These are phyloP conservation scores for Ptycholaimellus sp. DNA, from an alignment of 2,888 invertebrate genomes.

Conservation along the genomic window DNA sequence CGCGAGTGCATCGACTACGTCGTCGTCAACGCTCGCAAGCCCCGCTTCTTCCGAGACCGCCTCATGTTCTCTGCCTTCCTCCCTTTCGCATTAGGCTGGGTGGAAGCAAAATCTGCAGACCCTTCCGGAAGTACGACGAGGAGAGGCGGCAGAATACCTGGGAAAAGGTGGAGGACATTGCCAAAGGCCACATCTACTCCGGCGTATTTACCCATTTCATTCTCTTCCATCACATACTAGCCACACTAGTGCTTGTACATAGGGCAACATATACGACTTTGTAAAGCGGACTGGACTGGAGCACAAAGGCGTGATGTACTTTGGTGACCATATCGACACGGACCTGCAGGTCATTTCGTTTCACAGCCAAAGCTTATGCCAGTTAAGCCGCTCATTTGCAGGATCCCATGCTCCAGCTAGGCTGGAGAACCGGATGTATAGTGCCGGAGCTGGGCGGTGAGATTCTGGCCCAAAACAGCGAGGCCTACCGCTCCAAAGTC, in stretches of 20 bases:
- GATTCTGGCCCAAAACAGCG: conserved; percentile 58
- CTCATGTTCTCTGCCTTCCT: conserved; percentile 7
- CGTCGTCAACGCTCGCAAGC: conserved; percentile 79
- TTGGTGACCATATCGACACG: conserved; percentile 90
- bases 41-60: conserved; percentile 53
- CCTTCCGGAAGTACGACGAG: conserved; percentile 63
- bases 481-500: conserved; percentile 48
- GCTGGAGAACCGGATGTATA: conserved; percentile 91
- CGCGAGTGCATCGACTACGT: conserved; percentile 70
- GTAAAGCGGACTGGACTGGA: conserved; percentile 75
- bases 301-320: conserved; percentile 74
- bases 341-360: conserved; percentile 51
- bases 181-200: conserved; percentile 69
- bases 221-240: neutral
- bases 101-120: conserved; percentile 31
- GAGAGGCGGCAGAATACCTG: conserved; percentile 56
- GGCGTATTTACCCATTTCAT: conserved; percentile 39
- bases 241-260: conserved; percentile 1
- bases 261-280: conserved; percentile 75
- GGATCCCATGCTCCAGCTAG: conserved; percentile 78
- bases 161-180: conserved; percentile 61
- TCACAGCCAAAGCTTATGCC: neutral
- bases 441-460: conserved; percentile 86
- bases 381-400: conserved; percentile 9
- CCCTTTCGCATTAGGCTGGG: neutral